A percentile compares a stretch with the other conserved stretches of the same genome.
phyloP scores from a whole-genome alignment of 2,113 vertebrate species.

The Furnarius figulus region DNA sequence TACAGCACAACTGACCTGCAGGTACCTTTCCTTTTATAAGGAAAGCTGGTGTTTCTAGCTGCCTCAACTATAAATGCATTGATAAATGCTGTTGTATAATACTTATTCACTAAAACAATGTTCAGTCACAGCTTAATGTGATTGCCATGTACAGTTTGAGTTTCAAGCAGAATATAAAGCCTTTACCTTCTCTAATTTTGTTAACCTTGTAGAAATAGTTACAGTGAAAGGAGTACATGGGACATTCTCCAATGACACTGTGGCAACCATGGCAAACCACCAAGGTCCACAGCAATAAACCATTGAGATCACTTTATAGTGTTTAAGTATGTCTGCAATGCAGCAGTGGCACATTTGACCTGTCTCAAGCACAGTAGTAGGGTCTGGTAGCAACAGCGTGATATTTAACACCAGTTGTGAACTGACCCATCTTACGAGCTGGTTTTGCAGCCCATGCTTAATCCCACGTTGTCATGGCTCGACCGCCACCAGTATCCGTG shows the following conservation, averaged over 20 bases:
- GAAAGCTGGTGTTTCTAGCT: neutral
- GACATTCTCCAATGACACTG: neutral
- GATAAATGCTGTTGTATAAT: neutral
- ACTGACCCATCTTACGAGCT: neutral
- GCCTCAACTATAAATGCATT: neutral
- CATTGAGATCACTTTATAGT: neutral
- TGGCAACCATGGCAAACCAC: neutral
- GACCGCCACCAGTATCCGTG: neutral
- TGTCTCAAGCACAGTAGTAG: neutral
- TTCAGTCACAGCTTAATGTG: neutral
- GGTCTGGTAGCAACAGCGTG: neutral
- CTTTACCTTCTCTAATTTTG: neutral
- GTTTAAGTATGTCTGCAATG: neutral
- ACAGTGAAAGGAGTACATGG: neutral
- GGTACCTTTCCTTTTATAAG: conserved; percentile 7
- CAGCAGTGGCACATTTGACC: neutral
- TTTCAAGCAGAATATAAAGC: neutral
- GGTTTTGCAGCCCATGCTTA: conserved; percentile 3
- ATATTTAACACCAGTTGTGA: conserved; percentile 21
- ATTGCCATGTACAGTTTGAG: neutral
- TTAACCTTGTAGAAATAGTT: neutral
- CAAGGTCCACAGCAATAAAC: neutral
- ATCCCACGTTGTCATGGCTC: neutral
- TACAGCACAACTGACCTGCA: conserved; percentile 22
- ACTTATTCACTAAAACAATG: neutral